These are phyloP conservation scores for Erpetoichthys calabaricus DNA, from an alignment of 2,797 vertebrate genomes.

Conservation along the genomic window DNA sequence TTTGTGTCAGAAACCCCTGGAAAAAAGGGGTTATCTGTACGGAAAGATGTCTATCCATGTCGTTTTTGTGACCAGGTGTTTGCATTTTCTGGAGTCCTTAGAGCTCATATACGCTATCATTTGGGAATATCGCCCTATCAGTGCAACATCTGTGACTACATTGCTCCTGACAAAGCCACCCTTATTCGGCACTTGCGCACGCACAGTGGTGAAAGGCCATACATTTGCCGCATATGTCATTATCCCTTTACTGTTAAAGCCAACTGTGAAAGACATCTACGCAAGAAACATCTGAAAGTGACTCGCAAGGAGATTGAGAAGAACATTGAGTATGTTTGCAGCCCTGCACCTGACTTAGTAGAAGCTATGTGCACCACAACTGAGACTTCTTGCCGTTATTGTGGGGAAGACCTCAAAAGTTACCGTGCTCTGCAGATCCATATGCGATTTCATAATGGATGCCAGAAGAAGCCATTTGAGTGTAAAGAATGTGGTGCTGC, in stretches of 20 bases:
- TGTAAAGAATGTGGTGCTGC: slow-evolving; percentile 79
- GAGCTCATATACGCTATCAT: slow-evolving; percentile 86
- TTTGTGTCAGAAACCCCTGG: slow-evolving; percentile 40
- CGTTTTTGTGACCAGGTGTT: slow-evolving; percentile 90
- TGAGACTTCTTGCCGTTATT: slow-evolving; percentile 73
- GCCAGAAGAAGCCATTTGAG: slow-evolving; percentile 82
- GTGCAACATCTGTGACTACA: slow-evolving; percentile 91
- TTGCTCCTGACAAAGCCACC: slow-evolving; percentile 86
- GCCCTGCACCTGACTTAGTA: slow-evolving; percentile 56
- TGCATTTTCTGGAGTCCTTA: slow-evolving; percentile 72
- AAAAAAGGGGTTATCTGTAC: slow-evolving; percentile 45
- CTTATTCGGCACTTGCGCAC: slow-evolving; percentile 88
- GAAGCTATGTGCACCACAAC: slow-evolving; percentile 48
- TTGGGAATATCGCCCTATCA: slow-evolving; percentile 84
- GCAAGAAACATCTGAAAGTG: slow-evolving; percentile 91
- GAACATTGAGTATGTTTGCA: slow-evolving; percentile 83
- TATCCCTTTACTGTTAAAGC: slow-evolving; percentile 96
- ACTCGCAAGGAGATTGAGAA: slow-evolving; percentile 91
- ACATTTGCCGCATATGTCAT: slow-evolving; percentile 89
- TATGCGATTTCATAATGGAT: slow-evolving; percentile 79
- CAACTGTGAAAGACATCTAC: slow-evolving; percentile 91
- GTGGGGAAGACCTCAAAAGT: slow-evolving; percentile 75
- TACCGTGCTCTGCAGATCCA: slow-evolving; percentile 86
- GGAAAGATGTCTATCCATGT: slow-evolving; percentile 75
- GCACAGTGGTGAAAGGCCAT: slow-evolving; percentile 88